Conservation (phyloP, 2,888 invertebrate genomes). For the Tryphoninae sp. region DNA sequence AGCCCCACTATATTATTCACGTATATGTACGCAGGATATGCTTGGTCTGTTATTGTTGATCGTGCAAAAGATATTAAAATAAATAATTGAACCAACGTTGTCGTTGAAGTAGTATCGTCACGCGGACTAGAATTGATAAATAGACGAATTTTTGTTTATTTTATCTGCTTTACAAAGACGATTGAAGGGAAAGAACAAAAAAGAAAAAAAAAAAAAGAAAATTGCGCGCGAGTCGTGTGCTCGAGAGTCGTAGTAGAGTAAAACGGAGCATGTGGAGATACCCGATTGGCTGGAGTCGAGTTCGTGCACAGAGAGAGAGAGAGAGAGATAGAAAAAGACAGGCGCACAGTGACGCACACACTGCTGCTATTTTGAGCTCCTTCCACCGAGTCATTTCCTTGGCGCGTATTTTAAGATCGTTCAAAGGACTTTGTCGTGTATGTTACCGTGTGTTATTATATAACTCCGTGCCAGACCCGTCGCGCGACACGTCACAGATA, state of each 20-base stretch:
- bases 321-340: slow-evolving; percentile 16
- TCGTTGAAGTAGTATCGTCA: background rate
- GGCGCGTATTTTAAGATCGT: slow-evolving; percentile 81
- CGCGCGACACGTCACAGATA: background rate
- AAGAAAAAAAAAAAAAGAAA: slow-evolving; percentile 21
- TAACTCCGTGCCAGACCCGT: slow-evolving; percentile 64
- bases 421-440: slow-evolving; percentile 75
- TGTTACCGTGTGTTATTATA: slow-evolving; percentile 68
- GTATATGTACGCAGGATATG: background rate
- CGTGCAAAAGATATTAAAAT: too few relatives aligned
- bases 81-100: background rate
- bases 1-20: background rate
- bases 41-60: too few relatives aligned
- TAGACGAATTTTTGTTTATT: background rate
- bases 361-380: slow-evolving; percentile 76
- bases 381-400: slow-evolving; percentile 80
- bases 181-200: slow-evolving; percentile 20
- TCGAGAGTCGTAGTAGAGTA: slow-evolving; percentile 40
- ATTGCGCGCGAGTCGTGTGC: slow-evolving; percentile 44
- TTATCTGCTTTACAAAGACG: background rate
- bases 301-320: slow-evolving; percentile 40
- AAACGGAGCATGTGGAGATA: slow-evolving; percentile 82
- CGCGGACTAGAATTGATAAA: background rate
- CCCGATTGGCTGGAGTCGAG: slow-evolving; percentile 79
- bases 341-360: slow-evolving; percentile 73